phyloP scores from a whole-genome alignment of 2,113 vertebrate species.

The Choloepus hoffmanni region DNA sequence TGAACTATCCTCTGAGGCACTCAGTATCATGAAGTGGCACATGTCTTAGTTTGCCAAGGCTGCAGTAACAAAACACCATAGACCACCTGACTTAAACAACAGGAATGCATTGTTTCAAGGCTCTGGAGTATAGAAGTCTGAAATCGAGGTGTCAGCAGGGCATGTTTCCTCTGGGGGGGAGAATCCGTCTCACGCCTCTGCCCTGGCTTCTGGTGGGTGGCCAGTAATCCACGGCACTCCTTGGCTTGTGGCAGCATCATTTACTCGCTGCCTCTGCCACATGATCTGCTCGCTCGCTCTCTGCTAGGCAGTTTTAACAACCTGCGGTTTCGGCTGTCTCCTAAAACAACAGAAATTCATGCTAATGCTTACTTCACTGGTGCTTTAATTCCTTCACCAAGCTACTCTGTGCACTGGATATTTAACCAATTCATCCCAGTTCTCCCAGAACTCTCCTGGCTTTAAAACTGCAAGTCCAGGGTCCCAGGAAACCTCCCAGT shows the following conservation, averaged over 20 bases:
- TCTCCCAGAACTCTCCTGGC: not conserved
- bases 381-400: not conserved
- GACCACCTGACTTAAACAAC: not conserved
- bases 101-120: not conserved
- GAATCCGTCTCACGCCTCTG: not conserved
- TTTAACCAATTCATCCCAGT: not conserved
- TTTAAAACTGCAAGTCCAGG: not conserved
- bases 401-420: not conserved
- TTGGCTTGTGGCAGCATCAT: not conserved
- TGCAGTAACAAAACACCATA: not conserved
- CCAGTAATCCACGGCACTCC: not conserved
- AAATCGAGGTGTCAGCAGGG: not conserved
- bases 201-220: not conserved
- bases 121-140: not conserved
- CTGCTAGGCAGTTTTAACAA: not conserved
- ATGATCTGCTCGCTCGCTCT: not conserved
- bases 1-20: too few species aligned
- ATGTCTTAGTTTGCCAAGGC: too few species aligned
- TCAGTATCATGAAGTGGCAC: too few species aligned
- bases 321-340: not conserved
- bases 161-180: not conserved
- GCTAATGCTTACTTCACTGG: not conserved
- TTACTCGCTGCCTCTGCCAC: not conserved
- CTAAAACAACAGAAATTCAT: not conserved
- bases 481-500: not conserved